Base-by-base conservation (phyloP, 2,888 invertebrate species). In the Scaptomyza reducta region DNA sequence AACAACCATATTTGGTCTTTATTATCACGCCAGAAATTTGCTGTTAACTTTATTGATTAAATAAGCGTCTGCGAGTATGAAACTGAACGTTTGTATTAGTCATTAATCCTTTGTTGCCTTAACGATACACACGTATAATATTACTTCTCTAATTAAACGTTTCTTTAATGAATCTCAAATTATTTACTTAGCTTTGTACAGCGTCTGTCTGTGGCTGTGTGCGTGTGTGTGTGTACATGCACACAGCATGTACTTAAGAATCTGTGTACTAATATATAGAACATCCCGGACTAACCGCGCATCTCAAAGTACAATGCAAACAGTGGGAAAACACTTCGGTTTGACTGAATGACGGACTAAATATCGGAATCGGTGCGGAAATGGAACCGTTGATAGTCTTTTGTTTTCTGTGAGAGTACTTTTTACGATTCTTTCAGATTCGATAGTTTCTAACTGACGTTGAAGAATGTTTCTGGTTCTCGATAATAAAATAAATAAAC, bases 1-100 rank as follows among this genome's bases (percentile, higher is more conserved):
- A 49, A 22, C n/a, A 18, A 18, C 13, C 25, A 38, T 38, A 14
- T 14, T 25, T 55, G 14, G 25, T 5, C 4, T 38, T 45, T 55
- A 40, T 49, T 35, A 44, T 13, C 5, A 6, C 7, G 27, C 27
- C 27, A 27, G 27, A 6, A 46, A 67, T 42, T 56, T 60, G 65
- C 77, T 84, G 59, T 64, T 58, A 60, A 63, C 61, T 74, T 72
- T 81, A 79, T 79, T 81, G 79, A 79, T 74, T 72, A 74, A 84
- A 82, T 82, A 82, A 74, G 44, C 56, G 50, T 35, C 68, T 18
- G 47, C 16, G 41, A 63, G 42, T 49, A 40, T 35, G 47, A 64
- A 62, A 57, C 49, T 63, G 67, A 58, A 47, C 47, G 55, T 46
- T 38, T 22, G 41, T 58, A 58, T 63, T 56, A 56, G 51, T 49